Evolutionary conservation across 2,113 vertebrate species (phyloP).

Genomic region (Barbus barbus): DNA sequence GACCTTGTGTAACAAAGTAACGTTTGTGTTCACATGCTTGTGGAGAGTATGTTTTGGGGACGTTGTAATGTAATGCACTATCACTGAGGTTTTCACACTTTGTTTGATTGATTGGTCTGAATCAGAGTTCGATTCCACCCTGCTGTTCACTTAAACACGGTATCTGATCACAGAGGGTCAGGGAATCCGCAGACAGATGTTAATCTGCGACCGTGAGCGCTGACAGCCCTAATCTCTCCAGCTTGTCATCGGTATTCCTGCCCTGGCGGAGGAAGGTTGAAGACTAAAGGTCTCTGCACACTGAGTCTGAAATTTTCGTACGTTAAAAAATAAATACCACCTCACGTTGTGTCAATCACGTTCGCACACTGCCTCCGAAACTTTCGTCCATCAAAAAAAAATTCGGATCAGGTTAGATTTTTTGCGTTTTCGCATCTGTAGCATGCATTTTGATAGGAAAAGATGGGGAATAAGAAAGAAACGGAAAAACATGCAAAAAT

Average conservation of each 20-base stretch:
- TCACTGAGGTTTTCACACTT: background rate
- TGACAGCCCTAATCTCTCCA: slow-evolving; percentile 22
- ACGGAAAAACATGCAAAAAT: too few species aligned
- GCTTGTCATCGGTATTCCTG: background rate
- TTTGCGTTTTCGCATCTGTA: too few species aligned
- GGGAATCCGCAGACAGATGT: slow-evolving; percentile 4
- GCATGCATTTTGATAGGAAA: too few species aligned
- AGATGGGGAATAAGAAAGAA: too few species aligned
- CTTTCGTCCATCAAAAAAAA: too few species aligned
- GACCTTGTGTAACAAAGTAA: background rate
- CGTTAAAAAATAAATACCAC: too few species aligned
- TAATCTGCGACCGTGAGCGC: slow-evolving; percentile 4
- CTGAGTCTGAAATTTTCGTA: too few species aligned
- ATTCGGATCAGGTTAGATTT: too few species aligned
- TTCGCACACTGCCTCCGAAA: too few species aligned
- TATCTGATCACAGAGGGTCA: background rate
- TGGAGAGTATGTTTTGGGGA: too few species aligned
- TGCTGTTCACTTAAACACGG: background rate
- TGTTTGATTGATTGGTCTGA: background rate
- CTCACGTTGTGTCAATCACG: too few species aligned
- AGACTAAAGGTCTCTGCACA: too few species aligned
- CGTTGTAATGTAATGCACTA: background rate
- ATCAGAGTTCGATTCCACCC: background rate
- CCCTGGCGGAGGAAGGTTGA: background rate
- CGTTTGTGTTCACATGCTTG: background rate